Percentiles rank a stretch among this genome's conserved stretches.
phyloP scores from a whole-genome alignment of 1,140 invertebrate genomes.

The Drosophila sp. region DNA sequence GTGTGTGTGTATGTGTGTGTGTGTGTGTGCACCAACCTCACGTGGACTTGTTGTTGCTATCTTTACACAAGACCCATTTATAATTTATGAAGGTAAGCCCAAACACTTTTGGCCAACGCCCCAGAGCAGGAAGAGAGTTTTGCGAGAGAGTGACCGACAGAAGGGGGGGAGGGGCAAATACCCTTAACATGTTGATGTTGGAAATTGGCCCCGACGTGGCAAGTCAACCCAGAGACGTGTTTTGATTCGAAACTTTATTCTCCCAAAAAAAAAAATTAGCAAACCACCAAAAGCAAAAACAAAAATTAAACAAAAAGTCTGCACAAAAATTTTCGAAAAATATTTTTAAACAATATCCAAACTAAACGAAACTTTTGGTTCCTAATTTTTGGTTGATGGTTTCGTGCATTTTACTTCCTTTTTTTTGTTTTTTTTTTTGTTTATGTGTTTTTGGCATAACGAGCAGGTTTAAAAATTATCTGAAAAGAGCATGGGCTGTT shows the following conservation, averaged over 20 bases:
- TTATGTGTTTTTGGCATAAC: constrained; percentile 55
- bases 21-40: background rate
- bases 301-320: constrained; percentile 31
- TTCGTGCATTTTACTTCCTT: constrained; percentile 17
- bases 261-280: constrained; percentile 56
- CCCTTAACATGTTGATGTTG: constrained; percentile 15
- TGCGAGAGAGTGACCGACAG: constrained; percentile 45
- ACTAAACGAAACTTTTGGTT: background rate
- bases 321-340: constrained; percentile 45
- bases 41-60: constrained; percentile 45
- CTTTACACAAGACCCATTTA: constrained; percentile 63
- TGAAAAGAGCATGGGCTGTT: constrained; percentile 23
- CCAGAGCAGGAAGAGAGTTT: constrained; percentile 10
- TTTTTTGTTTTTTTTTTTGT: background rate
- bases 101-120: constrained; percentile 62
- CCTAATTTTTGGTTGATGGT: background rate
- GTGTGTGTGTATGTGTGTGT: constrained; percentile 17
- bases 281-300: constrained; percentile 36
- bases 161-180: constrained; percentile 48
- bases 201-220: constrained; percentile 27
- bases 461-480: constrained; percentile 68
- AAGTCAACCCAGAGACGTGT: constrained; percentile 53
- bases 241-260: constrained; percentile 45
- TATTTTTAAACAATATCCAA: constrained; percentile 26
- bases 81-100: constrained; percentile 78